Evolutionary conservation across 2,113 vertebrate genomes (phyloP).

Genomic region (Brachyistius frenatus): DNA sequence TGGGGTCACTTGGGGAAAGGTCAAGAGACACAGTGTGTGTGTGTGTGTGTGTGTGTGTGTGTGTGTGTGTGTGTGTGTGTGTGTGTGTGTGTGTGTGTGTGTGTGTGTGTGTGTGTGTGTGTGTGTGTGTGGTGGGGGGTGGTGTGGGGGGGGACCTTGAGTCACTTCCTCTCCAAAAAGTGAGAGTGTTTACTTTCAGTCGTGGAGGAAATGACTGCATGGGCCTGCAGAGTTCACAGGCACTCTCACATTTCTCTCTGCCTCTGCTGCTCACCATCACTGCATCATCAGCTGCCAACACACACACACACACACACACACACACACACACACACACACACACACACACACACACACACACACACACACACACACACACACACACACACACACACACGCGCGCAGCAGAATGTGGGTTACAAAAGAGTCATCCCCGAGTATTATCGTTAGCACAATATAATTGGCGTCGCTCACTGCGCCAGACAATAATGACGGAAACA

Average conservation of each 20-base stretch:
- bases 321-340: conserved; percentile 36
- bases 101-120: no score
- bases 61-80: no score
- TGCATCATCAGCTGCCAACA: conserved; percentile 62
- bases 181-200: conserved; percentile 82
- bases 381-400: conserved; percentile 26
- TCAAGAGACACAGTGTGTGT: conserved; percentile 31
- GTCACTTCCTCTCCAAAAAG: conserved; percentile 81
- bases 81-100: no score
- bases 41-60: no score
- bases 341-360: conserved; percentile 5
- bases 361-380: neutral
- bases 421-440: conserved; percentile 25
- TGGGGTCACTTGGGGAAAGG: conserved; percentile 33
- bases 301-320: conserved; percentile 34
- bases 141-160: conserved; percentile 40
- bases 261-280: conserved; percentile 51
- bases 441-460: conserved; percentile 40
- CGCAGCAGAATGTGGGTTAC: conserved; percentile 42
- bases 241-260: conserved; percentile 70
- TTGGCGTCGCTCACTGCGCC: neutral
- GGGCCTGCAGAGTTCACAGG: conserved; percentile 72
- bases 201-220: conserved; percentile 83
- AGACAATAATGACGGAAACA: conserved; percentile 21
- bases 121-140: no score